Percentiles rank a stretch among this genome's conserved stretches.
These are phyloP conservation scores for Coremacera marginata DNA, from an alignment of 2,888 invertebrate species.

Conservation along the genomic window DNA sequence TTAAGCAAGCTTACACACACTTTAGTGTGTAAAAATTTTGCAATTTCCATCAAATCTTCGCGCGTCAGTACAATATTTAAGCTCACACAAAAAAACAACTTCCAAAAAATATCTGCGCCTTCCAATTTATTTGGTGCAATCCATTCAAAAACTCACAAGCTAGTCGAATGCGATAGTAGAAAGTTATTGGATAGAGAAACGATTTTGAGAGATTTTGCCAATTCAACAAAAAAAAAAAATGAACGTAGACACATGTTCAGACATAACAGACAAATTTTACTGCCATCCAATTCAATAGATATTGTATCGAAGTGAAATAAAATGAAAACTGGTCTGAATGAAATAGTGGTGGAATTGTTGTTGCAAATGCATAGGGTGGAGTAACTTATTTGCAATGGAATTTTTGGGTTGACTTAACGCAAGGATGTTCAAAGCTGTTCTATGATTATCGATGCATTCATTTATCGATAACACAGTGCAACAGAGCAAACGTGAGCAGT, in stretches of 20 bases:
- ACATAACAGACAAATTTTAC: neutral
- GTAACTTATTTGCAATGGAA: neutral
- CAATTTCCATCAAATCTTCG: too few species aligned
- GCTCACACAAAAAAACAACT: too few species aligned
- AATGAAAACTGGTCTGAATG: conserved; percentile 27
- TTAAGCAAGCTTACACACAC: too few species aligned
- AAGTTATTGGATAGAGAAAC: conserved; percentile 35
- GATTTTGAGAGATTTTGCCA: conserved; percentile 13
- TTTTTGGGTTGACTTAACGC: neutral
- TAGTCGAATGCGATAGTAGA: conserved; percentile 11
- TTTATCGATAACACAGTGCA: neutral
- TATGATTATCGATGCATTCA: neutral
- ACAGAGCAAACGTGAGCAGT: too few species aligned
- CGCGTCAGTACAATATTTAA: too few species aligned
- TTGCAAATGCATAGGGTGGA: neutral
- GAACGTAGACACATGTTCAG: neutral
- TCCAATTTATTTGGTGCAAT: conserved; percentile 22
- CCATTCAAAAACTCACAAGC: neutral
- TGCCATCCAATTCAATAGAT: conserved; percentile 7
- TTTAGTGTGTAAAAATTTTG: too few species aligned
- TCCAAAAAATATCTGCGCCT: neutral
- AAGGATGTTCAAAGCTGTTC: neutral
- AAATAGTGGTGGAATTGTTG: neutral
- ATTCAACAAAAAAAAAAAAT: conserved; percentile 3
- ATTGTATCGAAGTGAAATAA: neutral